Base-by-base conservation (phyloP, 2,797 vertebrate genomes). In the Poecilia wingei region DNA sequence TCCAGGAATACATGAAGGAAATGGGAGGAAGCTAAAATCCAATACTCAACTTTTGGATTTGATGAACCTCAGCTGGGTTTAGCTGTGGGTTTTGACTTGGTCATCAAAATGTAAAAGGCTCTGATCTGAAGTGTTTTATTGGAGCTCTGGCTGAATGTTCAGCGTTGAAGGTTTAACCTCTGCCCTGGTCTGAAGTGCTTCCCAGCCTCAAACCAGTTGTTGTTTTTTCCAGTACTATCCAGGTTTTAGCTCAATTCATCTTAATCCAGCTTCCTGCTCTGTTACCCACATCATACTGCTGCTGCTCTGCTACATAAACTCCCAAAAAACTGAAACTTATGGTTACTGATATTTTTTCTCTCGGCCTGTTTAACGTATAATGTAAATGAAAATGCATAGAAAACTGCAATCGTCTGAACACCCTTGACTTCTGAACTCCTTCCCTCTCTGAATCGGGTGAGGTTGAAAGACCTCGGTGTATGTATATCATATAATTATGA, bases 401-500 rank as follows among this genome's bases (percentile, higher is more conserved):
- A 16, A 64, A 39, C 33, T 36, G 33, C 31, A 64, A 36, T 18
- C 33, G 14, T 36, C 33, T 22, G 33, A 53, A 36, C 45, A 61
- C n/a, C 2, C 66, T 14, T 41, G 9, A 8, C n/a, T 57, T 46
- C 36, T 71, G 28, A 39, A 53, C 77, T 57, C 20, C 79, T 57
- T 78, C 70, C 66, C 69, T 53, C 66, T 12, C 33, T 76, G 74
- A 87, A 75, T 81, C 82, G 22, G 84, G 68, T 46, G 46, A n/a
- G 75, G 12, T 79, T 74, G 49, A 83, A 80, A 77, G 47, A 78
- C 7, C 75, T 76, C 36, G 22, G 64, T 79, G 59, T n/a, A 25
- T 68, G 78, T 59, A 7, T 82, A 14, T 87, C 82, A 87, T 9
- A n/a, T 69, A 74, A 33, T 77, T 86, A 86, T 76, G 82, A 81